Evolutionary conservation across 2,113 vertebrate species (phyloP).

Genomic region (Bagarius yarrelli): DNA sequence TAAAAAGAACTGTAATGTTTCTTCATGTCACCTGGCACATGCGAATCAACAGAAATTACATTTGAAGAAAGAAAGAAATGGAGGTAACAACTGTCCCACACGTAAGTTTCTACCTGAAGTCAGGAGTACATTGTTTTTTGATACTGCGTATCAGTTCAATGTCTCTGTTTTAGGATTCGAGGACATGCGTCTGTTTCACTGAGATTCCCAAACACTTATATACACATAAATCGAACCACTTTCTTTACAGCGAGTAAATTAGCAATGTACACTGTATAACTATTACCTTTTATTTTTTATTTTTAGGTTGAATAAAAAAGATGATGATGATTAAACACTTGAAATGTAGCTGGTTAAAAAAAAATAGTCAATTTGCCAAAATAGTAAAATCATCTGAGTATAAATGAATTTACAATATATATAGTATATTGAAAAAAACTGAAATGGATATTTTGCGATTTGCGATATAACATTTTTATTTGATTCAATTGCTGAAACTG

Average conservation of each 20-base stretch:
- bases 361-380: background rate
- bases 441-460: no score
- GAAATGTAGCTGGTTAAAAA: background rate
- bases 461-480: no score
- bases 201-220: background rate
- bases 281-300: background rate
- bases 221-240: background rate
- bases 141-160: slow-evolving; percentile 2
- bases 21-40: background rate
- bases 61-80: background rate
- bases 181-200: background rate
- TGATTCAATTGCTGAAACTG: no score
- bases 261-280: background rate
- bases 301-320: no score
- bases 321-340: background rate
- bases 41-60: background rate
- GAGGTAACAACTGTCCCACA: background rate
- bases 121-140: background rate
- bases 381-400: background rate
- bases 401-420: background rate
- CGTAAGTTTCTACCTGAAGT: slow-evolving; percentile 18
- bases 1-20: background rate
- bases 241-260: background rate
- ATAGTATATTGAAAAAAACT: no score
- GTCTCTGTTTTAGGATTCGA: background rate